Evolutionary conservation across 2,797 vertebrate genomes (phyloP).

Genomic region (Remorina albescens): DNA sequence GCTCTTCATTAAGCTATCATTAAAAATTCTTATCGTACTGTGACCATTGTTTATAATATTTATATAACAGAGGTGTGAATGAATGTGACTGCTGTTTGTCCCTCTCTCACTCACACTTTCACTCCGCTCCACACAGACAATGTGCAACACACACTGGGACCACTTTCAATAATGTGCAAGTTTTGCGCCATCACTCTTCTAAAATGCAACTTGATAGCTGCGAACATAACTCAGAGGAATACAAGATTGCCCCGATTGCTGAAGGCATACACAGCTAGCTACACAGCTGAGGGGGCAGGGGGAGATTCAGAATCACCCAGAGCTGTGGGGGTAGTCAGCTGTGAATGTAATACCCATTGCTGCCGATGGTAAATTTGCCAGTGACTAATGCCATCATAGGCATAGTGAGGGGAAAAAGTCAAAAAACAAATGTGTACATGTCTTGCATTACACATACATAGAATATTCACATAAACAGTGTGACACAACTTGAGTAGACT

Average conservation of each 20-base stretch:
- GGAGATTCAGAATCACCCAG: conserved; percentile 44
- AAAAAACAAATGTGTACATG: conserved; percentile 3
- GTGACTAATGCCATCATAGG: conserved; percentile 25
- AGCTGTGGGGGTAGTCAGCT: conserved; percentile 49
- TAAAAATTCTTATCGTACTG: conserved; percentile 58
- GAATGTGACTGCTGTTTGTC: conserved; percentile 45
- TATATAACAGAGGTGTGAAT: conserved; percentile 67
- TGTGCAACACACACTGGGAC: conserved; percentile 53
- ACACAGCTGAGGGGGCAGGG: conserved; percentile 36
- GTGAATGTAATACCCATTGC: conserved; percentile 40
- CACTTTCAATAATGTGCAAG: conserved; percentile 52
- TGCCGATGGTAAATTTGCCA: conserved; percentile 26
- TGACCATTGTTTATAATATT: conserved; percentile 62
- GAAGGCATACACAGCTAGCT: conserved; percentile 39
- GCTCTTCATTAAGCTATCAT: conserved; percentile 51
- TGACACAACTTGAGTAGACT: conserved; percentile 12
- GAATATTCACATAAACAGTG: conserved; percentile 11
- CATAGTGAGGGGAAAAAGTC: background rate
- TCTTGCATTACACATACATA: conserved; percentile 2
- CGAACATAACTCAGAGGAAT: conserved; percentile 55
- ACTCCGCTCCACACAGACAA: conserved; percentile 39
- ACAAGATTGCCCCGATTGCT: conserved; percentile 43
- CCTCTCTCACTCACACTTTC: conserved; percentile 26
- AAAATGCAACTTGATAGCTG: conserved; percentile 47
- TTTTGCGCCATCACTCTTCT: conserved; percentile 52